These are phyloP conservation scores for Pissodes strobi DNA, from an alignment of 1,140 invertebrate genomes.

Conservation along the genomic window DNA sequence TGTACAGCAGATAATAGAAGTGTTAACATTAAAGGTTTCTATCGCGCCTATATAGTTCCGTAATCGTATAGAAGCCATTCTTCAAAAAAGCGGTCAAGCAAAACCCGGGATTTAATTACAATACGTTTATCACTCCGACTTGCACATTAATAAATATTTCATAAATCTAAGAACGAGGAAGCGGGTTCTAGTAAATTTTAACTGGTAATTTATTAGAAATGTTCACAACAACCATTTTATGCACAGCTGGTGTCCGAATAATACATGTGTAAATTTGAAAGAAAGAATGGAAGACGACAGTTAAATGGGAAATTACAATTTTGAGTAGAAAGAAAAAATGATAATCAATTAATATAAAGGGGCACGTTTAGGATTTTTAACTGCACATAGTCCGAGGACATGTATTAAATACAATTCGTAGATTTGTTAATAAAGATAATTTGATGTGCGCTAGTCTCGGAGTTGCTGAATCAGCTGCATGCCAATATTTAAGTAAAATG, in stretches of 20 bases:
- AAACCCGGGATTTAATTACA: conserved; percentile 23
- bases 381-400: too few relatives aligned
- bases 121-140: conserved; percentile 14
- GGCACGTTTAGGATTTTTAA: too few relatives aligned
- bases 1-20: too few relatives aligned
- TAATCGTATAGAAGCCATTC: neutral
- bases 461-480: too few relatives aligned
- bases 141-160: conserved; percentile 18
- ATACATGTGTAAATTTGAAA: conserved; percentile 27
- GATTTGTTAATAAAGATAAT: too few relatives aligned
- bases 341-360: neutral
- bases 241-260: conserved; percentile 24
- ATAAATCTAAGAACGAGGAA: conserved; percentile 28
- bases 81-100: conserved; percentile 16
- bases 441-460: too few relatives aligned
- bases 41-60: neutral
- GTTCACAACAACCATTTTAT: conserved; percentile 31
- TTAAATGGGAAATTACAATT: conserved; percentile 10
- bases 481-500: too few relatives aligned
- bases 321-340: neutral
- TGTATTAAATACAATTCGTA: too few relatives aligned
- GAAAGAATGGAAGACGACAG: conserved; percentile 18
- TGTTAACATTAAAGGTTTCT: too few relatives aligned
- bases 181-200: conserved; percentile 22
- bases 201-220: conserved; percentile 27